A percentile compares a stretch with the other conserved stretches of the same genome.
These are phyloP conservation scores for Mnemiopsis leidyi DNA, from an alignment of 37 sponge, comb jelly and placozoan species.

Conservation along the genomic window DNA sequence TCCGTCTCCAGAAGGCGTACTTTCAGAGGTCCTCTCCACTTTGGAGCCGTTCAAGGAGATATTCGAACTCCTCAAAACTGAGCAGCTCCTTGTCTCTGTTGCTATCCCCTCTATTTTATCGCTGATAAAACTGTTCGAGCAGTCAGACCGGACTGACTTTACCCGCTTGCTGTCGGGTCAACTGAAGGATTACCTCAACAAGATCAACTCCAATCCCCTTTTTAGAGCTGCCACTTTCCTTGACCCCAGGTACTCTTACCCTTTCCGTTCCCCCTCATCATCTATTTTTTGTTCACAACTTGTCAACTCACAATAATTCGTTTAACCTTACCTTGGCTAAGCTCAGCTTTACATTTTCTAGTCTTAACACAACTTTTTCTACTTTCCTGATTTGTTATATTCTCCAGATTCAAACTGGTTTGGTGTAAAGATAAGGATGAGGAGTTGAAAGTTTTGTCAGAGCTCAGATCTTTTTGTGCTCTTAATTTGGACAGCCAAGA, in stretches of 20 bases:
- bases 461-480: background rate
- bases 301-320: too few species aligned
- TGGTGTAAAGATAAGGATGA: slow-evolving; percentile 58
- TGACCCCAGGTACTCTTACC: slow-evolving; percentile 18
- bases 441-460: background rate
- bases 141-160: background rate
- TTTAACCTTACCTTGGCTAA: too few species aligned
- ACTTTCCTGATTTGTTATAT: too few species aligned
- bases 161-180: background rate
- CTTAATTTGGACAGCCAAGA: background rate
- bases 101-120: slow-evolving; percentile 47
- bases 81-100: slow-evolving; percentile 17
- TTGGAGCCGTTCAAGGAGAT: slow-evolving; percentile 57
- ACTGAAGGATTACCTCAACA: background rate
- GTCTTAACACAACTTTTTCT: too few species aligned
- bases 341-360: too few species aligned
- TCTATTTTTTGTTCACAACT: too few species aligned
- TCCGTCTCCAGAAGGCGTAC: background rate
- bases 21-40: background rate
- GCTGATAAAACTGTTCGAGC: background rate
- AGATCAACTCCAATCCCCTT: slow-evolving; percentile 28
- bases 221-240: slow-evolving; percentile 37
- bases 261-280: too few species aligned
- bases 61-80: background rate
- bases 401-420: slow-evolving; percentile 37